Evolutionary conservation across 1,140 invertebrate species (phyloP).

Genomic region (Neoseiulus cucumeris): DNA sequence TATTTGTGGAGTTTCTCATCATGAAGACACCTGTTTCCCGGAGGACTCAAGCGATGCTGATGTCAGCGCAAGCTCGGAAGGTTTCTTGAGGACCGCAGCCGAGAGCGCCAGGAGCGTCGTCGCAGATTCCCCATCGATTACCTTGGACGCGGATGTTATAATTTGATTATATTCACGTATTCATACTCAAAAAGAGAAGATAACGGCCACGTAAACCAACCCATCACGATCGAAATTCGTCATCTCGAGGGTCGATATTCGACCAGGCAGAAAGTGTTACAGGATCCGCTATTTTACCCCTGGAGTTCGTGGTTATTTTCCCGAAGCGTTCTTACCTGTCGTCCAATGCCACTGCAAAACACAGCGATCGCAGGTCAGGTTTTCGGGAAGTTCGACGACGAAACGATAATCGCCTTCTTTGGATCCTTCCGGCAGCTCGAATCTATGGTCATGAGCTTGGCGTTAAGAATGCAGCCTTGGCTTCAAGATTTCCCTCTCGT

Average conservation of each 20-base stretch:
- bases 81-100: conserved; percentile 69
- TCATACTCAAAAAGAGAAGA: not conserved
- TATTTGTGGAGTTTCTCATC: too few species aligned
- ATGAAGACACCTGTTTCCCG: too few species aligned
- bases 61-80: conserved; percentile 63
- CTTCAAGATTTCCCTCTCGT: not conserved
- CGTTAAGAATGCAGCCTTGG: not conserved
- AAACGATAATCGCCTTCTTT: conserved; percentile 43
- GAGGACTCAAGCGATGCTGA: conserved; percentile 35
- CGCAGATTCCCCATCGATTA: conserved; percentile 33
- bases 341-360: conserved; percentile 47
- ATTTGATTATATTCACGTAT: conserved; percentile 28
- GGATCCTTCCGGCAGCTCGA: conserved; percentile 49
- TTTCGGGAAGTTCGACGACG: conserved; percentile 43
- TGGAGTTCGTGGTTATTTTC: not conserved
- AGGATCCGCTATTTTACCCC: not conserved
- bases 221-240: not conserved
- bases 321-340: not conserved
- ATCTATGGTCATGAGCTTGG: conserved; percentile 26
- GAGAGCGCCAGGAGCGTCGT: conserved; percentile 37
- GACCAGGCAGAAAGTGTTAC: not conserved
- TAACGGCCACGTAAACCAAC: not conserved
- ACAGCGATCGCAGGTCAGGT: conserved; percentile 49
- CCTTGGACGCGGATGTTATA: conserved; percentile 29
- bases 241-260: not conserved